Conservation (phyloP, 2,888 invertebrate species). For the Trissolcus japonicus region DNA sequence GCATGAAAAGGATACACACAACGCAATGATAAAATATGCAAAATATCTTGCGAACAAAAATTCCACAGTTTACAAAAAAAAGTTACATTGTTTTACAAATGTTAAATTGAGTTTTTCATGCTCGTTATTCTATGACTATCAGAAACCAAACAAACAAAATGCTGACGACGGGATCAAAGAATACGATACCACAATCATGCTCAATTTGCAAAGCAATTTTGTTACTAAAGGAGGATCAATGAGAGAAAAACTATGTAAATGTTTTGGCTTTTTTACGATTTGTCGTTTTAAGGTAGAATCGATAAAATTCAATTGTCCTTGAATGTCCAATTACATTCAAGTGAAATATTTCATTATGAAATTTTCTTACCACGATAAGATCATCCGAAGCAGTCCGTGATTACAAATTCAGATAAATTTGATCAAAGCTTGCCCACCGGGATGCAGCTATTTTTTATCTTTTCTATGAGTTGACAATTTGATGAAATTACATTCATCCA, state of each 20-base stretch:
- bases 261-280: background rate
- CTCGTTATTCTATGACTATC: too few species aligned
- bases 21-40: background rate
- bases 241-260: conserved; percentile 8
- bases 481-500: background rate
- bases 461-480: conserved; percentile 1
- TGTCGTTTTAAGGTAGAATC: background rate
- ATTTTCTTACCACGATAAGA: too few species aligned
- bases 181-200: background rate
- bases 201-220: conserved; percentile 27
- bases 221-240: conserved; percentile 21
- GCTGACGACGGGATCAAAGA: too few species aligned
- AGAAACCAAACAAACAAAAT: too few species aligned
- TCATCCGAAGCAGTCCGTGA: background rate
- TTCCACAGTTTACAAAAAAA: background rate
- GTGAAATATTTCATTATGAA: too few species aligned
- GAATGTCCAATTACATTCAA: conserved; percentile 9
- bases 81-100: background rate
- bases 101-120: too few species aligned
- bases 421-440: too few species aligned
- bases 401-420: too few species aligned
- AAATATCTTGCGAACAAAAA: background rate
- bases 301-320: conserved; percentile 26
- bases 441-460: background rate
- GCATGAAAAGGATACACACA: background rate